These are phyloP conservation scores for Ennomos fuscantarius DNA, from an alignment of 2,888 invertebrate species.

Conservation along the genomic window DNA sequence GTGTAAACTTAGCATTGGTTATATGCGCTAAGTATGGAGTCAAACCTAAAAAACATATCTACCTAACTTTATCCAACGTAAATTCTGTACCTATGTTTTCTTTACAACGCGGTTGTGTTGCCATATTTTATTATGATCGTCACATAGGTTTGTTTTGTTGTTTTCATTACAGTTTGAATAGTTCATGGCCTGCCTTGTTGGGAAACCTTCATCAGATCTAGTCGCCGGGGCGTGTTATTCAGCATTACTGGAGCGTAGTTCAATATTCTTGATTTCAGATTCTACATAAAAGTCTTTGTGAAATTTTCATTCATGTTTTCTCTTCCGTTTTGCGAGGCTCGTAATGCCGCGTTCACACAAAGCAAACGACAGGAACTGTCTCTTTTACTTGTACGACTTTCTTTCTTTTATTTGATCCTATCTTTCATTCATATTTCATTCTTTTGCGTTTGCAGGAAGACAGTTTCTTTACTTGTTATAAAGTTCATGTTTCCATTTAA, in stretches of 20 bases:
- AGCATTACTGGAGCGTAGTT: constrained; percentile 48
- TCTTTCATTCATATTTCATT: constrained; percentile 11
- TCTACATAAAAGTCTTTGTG: constrained; percentile 45
- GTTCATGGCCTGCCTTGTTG: constrained; percentile 30
- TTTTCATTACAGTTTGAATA: constrained; percentile 4
- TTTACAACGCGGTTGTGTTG: too few relatives aligned
- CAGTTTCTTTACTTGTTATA: constrained; percentile 1
- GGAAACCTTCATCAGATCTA: constrained; percentile 19
- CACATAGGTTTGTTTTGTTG: too few relatives aligned
- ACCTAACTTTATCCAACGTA: too few relatives aligned
- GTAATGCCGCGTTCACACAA: constrained; percentile 32
- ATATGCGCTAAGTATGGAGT: too few relatives aligned
- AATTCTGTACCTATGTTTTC: too few relatives aligned
- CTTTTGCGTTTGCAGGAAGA: constrained; percentile 12
- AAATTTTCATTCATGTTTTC: constrained; percentile 43
- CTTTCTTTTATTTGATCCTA: constrained; percentile 12
- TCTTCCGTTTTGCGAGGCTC: constrained; percentile 33
- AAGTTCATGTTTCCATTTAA: constrained; percentile 9
- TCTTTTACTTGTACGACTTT: constrained; percentile 21
- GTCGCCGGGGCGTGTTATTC: constrained; percentile 46
- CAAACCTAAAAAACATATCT: too few relatives aligned
- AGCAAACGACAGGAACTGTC: constrained; percentile 27
- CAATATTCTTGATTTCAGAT: constrained; percentile 51
- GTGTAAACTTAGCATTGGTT: too few relatives aligned
- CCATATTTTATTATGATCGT: too few relatives aligned